Evolutionary conservation across 2,888 invertebrate genomes (phyloP).

Genomic region (Troides oblongomaculatus): DNA sequence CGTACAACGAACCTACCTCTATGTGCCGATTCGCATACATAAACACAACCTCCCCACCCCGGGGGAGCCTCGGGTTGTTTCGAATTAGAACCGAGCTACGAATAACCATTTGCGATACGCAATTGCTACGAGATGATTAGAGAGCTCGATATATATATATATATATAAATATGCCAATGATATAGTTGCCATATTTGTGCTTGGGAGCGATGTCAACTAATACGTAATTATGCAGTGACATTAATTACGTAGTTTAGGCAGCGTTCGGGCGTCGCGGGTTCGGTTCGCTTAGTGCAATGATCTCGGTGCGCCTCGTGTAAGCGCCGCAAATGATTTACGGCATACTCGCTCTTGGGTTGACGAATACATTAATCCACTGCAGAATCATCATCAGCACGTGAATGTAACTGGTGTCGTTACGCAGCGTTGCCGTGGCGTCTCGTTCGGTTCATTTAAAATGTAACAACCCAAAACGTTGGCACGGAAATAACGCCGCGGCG

Average conservation of each 20-base stretch:
- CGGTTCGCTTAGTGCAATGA: slow-evolving; percentile 16
- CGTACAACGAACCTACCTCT: slow-evolving; percentile 47
- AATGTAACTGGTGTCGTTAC: slow-evolving; percentile 40
- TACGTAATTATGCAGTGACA: slow-evolving; percentile 29
- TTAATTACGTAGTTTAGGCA: slow-evolving; percentile 29
- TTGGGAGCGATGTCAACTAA: slow-evolving; percentile 19
- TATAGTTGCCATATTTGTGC: neutral
- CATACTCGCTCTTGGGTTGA: slow-evolving; percentile 20
- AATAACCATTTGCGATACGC: slow-evolving; percentile 37
- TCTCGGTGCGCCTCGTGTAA: slow-evolving; percentile 26
- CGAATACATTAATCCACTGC: slow-evolving; percentile 24
- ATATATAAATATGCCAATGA: too few relatives aligned
- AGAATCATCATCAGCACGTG: slow-evolving; percentile 27
- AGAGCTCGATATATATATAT: neutral
- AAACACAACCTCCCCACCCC: slow-evolving; percentile 56
- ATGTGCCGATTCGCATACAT: slow-evolving; percentile 59
- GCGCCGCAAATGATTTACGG: slow-evolving; percentile 32
- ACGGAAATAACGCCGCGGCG: slow-evolving; percentile 67
- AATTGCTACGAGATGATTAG: slow-evolving; percentile 24
- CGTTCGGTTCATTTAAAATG: slow-evolving; percentile 73
- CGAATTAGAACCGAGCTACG: slow-evolving; percentile 71
- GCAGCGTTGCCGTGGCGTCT: slow-evolving; percentile 41
- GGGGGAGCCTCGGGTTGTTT: slow-evolving; percentile 56
- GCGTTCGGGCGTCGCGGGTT: slow-evolving; percentile 27
- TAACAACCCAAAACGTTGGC: slow-evolving; percentile 71